Conservation (phyloP, 2,113 vertebrate species). For the Talpa occidentalis region DNA sequence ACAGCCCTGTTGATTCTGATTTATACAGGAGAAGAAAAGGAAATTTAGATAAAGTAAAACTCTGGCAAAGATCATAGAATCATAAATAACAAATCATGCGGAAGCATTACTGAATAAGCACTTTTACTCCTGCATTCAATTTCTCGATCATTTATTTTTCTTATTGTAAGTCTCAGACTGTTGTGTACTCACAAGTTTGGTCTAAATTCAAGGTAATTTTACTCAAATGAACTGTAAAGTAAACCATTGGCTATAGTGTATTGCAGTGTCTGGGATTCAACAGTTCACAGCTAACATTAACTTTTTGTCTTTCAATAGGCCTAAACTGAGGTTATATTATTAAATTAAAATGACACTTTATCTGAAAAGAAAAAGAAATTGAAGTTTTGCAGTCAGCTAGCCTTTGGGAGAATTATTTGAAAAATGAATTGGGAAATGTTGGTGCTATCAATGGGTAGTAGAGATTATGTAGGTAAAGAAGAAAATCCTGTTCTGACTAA, state of each 20-base stretch:
- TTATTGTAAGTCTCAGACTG: neutral
- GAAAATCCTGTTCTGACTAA: neutral
- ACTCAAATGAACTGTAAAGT: neutral
- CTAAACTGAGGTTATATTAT: neutral
- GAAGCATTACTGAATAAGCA: neutral
- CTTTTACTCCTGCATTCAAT: neutral
- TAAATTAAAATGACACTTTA: neutral
- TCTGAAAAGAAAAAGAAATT: neutral
- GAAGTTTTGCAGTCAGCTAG: neutral
- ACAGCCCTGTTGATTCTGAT: neutral
- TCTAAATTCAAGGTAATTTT: neutral
- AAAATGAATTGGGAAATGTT: neutral
- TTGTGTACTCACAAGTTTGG: neutral
- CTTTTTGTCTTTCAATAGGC: neutral
- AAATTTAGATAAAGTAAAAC: neutral
- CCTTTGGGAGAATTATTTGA: neutral
- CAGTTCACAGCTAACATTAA: neutral
- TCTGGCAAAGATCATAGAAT: neutral
- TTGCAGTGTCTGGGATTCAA: neutral
- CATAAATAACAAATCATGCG: neutral
- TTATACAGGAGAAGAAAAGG: neutral
- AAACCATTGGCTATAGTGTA: neutral
- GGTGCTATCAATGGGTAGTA: neutral
- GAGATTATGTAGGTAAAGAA: neutral
- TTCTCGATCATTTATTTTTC: neutral